Evolutionary conservation across 2,888 invertebrate species (phyloP).

Genomic region (Pimpla rufipes): DNA sequence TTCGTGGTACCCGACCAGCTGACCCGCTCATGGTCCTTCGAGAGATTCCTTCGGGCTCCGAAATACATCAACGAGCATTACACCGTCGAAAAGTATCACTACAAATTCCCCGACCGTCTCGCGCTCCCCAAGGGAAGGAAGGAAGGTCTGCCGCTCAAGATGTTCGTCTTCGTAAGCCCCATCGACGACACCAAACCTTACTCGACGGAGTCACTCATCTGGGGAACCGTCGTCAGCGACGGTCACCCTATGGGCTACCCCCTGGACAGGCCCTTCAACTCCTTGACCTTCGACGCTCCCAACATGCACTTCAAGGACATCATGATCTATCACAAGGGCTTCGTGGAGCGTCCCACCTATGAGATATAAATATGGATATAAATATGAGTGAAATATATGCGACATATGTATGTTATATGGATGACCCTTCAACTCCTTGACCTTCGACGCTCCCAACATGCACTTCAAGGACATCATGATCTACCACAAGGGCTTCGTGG

Average conservation of each 20-base stretch:
- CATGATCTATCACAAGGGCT: constrained; percentile 80
- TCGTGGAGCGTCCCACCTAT: too few species aligned
- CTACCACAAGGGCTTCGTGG: constrained; percentile 80
- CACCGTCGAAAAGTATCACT: constrained; percentile 85
- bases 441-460: constrained; percentile 76
- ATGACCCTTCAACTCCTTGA: constrained; percentile 83
- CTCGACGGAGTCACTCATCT: constrained; percentile 80
- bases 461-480: constrained; percentile 77
- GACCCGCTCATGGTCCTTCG: constrained; percentile 81
- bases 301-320: constrained; percentile 79
- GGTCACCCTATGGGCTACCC: constrained; percentile 87
- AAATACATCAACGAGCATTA: constrained; percentile 86
- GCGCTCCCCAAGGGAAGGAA: constrained; percentile 88
- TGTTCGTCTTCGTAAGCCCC: constrained; percentile 88
- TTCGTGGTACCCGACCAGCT: constrained; percentile 79
- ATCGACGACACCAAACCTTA: constrained; percentile 78
- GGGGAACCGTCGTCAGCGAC: constrained; percentile 78
- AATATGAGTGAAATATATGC: too few species aligned
- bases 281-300: constrained; percentile 71
- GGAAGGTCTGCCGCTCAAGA: constrained; percentile 88
- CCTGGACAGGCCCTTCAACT: constrained; percentile 86
- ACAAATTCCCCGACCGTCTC: constrained; percentile 88
- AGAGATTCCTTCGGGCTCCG: constrained; percentile 86
- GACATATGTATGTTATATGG: too few species aligned
- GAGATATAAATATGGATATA: too few species aligned